Evolutionary conservation across 1,140 invertebrate genomes (phyloP).

Genomic region (Protaetia brevitarsis): DNA sequence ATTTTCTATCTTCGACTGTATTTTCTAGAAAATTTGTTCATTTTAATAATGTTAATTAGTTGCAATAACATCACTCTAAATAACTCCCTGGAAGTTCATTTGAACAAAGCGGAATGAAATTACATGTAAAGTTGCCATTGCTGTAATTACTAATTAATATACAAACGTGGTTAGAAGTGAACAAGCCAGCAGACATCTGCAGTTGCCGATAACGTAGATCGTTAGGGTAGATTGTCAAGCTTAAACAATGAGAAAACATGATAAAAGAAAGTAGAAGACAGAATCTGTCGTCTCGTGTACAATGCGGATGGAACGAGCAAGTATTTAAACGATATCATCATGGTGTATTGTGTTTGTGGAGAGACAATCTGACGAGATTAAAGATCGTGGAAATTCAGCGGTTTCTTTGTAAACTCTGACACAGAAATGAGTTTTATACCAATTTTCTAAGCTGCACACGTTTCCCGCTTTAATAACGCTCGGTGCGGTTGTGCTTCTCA

Average conservation of each 20-base stretch:
- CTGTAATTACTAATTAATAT: background rate
- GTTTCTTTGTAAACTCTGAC: conserved; percentile 22
- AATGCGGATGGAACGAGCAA: conserved; percentile 9
- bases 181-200: background rate
- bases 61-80: background rate
- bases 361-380: conserved; percentile 35
- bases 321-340: conserved; percentile 31
- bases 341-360: conserved; percentile 31
- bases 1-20: too few relatives aligned
- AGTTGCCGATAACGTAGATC: background rate
- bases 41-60: too few relatives aligned
- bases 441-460: conserved; percentile 22
- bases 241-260: conserved; percentile 10
- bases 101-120: background rate
- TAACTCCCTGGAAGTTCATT: background rate
- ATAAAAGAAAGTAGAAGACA: conserved; percentile 6
- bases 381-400: conserved; percentile 27
- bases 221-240: background rate
- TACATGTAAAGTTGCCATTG: background rate
- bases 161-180: conserved; percentile 8
- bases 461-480: conserved; percentile 17
- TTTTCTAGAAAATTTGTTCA: too few relatives aligned
- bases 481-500: conserved; percentile 6
- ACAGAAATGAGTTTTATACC: conserved; percentile 25
- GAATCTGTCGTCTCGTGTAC: conserved; percentile 1